Base-by-base conservation (phyloP, 2,113 vertebrate genomes). In the Girardinichthys multiradiatus region DNA sequence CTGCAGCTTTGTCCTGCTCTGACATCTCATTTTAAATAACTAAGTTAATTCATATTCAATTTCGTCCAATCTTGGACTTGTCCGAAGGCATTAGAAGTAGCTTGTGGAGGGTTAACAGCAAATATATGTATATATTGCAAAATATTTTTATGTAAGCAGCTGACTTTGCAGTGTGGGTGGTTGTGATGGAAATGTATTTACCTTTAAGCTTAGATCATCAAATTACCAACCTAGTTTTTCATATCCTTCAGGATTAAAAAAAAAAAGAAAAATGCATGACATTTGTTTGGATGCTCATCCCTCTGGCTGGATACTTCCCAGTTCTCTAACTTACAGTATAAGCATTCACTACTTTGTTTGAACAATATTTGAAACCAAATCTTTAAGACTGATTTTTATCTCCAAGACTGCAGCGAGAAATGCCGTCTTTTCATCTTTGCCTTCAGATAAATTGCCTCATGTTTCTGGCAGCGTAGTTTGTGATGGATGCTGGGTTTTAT, bases 11-110 rank as follows among this genome's bases (percentile, higher is more conserved):
- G 58, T 83, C 80, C 78, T 87, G 87, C 75, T 79, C 75, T 62
- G 73, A 83, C 87, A 69, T 90, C 87, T 86, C 79, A 79, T 39
- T 66, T 84, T 85, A 70, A 68, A 84, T 88, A 87, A 87, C 71
- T 84, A 68, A 11, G 59, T 70, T 35, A 14, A 6, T 74, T 85
- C 69, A 73, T 28, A 58, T 57, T 31, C 66, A 30, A 35, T 72
- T 57, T 76, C 35, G 45, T 57, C 35, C 68, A 33, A 35, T 72
- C 65, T 76, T 33, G 0, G 7, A 62, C 59, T 74, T 73, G 77
- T 68, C 69, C 54, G 83, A 68, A 72, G 12, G 0, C 1, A 5
- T n/a, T 62, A 72, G 66, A 59, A 51, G 39, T 27, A 42, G 60
- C 42, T 30, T 48, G 39, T 12, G 15, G 21, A 77, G n/a, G 2